Base-by-base conservation (phyloP, 2,113 vertebrate genomes). In the Saimiri boliviensis region DNA sequence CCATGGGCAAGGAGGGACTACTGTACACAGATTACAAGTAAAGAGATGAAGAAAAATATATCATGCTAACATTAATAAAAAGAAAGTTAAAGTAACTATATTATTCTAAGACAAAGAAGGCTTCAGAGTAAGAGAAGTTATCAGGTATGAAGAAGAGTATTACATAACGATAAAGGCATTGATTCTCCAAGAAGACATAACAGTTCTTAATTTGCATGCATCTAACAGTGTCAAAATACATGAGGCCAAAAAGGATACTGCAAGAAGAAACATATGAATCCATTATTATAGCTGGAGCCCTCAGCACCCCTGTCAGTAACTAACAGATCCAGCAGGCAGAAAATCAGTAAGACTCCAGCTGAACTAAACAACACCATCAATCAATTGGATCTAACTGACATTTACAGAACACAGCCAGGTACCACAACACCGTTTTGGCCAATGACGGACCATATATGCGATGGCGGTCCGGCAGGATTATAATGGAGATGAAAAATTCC, bases 91-190 rank as follows among this genome's bases (percentile, higher is more conserved):
- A 87, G 3, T 3, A 23, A 42, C 27, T 74, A 37, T 58, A 84
- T 56, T 63, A 81, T 86, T 56, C 92, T 89, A 58, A 82, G 37
- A 93, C 42, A 73, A 94, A 60, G 37, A 8, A 47, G 58, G 80
- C 52, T 96, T 81, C 35, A 23, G 27, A 95, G 73, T 42, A 95
- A 95, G 23, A 30, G 80, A 85, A 89, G 88, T 84, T 45, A 89
- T 45, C 52, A 93, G n/a, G 37, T 20, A 63, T 71, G 60, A 82
- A 82, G 56, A 71, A 9, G 6, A 60, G 9, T 27, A 45, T 79
- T 70, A 58, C 7, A 16, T 21, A 74, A 94, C 1, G 40, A 91
- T 42, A 91, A 93, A 87, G 42, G 42, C 60, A 52, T 84, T 71
- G 47, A 85, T 56, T 82, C 85, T 89, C 19, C 20, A 85, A 52